Conservation (phyloP, 2,113 vertebrate genomes). For the Motacilla tschutschensis region DNA sequence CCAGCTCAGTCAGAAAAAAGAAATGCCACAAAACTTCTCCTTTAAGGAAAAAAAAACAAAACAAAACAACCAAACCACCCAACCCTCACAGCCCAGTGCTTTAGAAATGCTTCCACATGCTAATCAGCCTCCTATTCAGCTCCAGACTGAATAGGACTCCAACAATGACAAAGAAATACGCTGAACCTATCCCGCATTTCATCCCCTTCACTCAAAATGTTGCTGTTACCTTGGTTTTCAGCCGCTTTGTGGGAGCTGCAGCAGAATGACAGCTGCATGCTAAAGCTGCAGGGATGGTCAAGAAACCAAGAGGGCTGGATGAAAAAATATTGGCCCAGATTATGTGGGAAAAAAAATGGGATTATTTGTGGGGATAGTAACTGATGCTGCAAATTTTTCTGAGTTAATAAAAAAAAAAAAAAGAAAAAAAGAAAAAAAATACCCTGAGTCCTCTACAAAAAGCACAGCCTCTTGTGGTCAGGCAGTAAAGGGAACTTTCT, state of each 20-base stretch:
- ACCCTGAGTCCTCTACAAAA: not conserved
- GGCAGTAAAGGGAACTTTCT: not conserved
- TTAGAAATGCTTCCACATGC: conserved; percentile 75
- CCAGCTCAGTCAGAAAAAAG: conserved; percentile 51
- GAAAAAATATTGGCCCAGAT: not conserved
- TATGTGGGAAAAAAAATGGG: fast-evolving
- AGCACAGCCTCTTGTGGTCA: not conserved
- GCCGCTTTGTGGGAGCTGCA: conserved; percentile 48
- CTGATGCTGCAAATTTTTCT: not conserved
- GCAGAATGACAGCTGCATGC: conserved; percentile 25
- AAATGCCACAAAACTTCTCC: conserved; percentile 67
- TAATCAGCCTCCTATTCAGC: conserved; percentile 78
- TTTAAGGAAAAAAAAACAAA: conserved; percentile 61
- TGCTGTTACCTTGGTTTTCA: conserved; percentile 66
- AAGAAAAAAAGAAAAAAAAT: fast-evolving
- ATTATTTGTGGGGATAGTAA: not conserved
- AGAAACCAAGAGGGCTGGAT: not conserved
- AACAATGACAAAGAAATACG: conserved; percentile 75
- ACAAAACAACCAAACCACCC: not conserved
- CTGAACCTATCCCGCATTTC: conserved; percentile 63
- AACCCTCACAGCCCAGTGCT: conserved; percentile 50
- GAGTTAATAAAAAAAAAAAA: not conserved
- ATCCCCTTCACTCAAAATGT: conserved; percentile 61
- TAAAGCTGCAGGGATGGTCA: conserved; percentile 22
- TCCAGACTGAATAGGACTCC: conserved; percentile 71